Conservation (phyloP, 2,113 vertebrate species). For the Australoheros scitulus region DNA sequence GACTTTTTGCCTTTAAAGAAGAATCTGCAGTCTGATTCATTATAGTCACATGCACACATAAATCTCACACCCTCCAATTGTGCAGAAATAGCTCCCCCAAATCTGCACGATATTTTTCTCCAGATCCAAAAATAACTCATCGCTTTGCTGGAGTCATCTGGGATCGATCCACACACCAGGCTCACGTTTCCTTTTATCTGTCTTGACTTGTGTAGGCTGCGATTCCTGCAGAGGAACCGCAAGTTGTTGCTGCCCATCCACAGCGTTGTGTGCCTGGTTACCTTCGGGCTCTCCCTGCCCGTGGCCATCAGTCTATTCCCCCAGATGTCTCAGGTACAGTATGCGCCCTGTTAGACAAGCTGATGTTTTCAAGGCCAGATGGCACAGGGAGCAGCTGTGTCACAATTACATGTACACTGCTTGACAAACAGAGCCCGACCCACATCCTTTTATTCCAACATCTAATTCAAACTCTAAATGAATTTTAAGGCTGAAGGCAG, state of each 20-base stretch:
- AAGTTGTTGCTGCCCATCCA: conserved; percentile 92
- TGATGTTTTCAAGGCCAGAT: conserved; percentile 33
- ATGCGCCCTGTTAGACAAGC: not conserved
- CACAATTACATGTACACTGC: conserved; percentile 53
- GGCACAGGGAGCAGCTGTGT: conserved; percentile 54
- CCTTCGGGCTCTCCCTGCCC: conserved; percentile 94
- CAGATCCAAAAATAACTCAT: conserved; percentile 53
- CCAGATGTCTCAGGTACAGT: conserved; percentile 94
- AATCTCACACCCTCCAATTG: conserved; percentile 36
- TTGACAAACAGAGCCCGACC: conserved; percentile 31
- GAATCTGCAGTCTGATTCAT: conserved; percentile 8
- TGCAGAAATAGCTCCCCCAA: conserved; percentile 28
- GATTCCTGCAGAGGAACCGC: conserved; percentile 86
- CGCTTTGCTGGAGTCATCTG: conserved; percentile 25
- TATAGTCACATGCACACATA: conserved; percentile 1
- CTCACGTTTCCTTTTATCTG: conserved; percentile 21
- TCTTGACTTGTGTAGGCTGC: conserved; percentile 77
- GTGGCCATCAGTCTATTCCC: conserved; percentile 99
- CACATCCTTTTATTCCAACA: not conserved
- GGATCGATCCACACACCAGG: conserved; percentile 23
- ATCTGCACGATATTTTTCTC: conserved; percentile 22
- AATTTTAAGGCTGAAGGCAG: conserved; percentile 17
- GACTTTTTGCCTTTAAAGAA: not conserved
- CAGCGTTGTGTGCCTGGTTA: conserved; percentile 93
- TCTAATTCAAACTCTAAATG: conserved; percentile 8